Evolutionary conservation across 2,113 vertebrate genomes (phyloP).

Genomic region (Dasyornis broadbenti): DNA sequence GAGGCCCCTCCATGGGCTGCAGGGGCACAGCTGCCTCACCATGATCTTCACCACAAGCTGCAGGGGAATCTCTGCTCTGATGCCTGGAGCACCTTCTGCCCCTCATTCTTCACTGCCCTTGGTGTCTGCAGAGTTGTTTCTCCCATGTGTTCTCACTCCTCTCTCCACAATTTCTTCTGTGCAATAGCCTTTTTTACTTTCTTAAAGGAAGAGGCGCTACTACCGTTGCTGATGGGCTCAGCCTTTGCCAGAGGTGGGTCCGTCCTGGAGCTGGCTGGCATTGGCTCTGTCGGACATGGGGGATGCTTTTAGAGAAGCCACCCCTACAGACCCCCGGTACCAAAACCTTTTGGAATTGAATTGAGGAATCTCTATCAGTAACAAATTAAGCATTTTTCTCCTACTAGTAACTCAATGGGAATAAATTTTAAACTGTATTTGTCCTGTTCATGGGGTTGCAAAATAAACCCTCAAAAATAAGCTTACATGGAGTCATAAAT

Average conservation of each 20-base stretch:
- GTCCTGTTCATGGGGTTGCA: background rate
- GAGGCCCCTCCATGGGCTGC: background rate
- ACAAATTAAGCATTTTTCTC: background rate
- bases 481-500: background rate
- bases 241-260: background rate
- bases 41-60: background rate
- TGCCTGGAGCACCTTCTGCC: background rate
- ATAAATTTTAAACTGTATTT: background rate
- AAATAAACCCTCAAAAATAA: background rate
- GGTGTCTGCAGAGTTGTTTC: background rate
- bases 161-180: background rate
- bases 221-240: accelerated
- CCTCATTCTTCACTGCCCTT: background rate
- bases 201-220: background rate
- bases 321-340: background rate
- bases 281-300: background rate
- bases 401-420: background rate
- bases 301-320: background rate
- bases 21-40: background rate
- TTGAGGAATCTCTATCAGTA: background rate
- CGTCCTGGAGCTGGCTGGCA: background rate
- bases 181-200: background rate
- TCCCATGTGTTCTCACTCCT: background rate
- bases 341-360: background rate
- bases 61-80: background rate